Base-by-base conservation (phyloP, 2,888 invertebrate species). In the Mythimna lalbum region DNA sequence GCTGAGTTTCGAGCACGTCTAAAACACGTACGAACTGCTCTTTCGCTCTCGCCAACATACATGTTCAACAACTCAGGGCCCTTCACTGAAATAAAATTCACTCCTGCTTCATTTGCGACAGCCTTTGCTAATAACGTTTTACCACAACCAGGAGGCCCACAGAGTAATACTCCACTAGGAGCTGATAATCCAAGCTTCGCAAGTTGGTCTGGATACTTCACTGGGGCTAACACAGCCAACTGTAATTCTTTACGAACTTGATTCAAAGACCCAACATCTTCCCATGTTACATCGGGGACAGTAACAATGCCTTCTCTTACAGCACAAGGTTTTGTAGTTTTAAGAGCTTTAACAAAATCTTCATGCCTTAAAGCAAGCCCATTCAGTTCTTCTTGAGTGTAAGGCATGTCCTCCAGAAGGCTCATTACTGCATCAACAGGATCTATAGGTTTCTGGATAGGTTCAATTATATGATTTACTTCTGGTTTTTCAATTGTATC, bases 21-120 rank as follows among this genome's bases (percentile, higher is more conserved):
- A 91, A 99, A 99, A 88, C 99, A 99, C 33, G 98, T 98, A n/a
- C 99, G 96, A 1, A 99, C 99, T 0, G 99, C 99, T 84, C 98
- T 97, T 93, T 99, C 99, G 93, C 99, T 99, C 95, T 99, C 99
- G 73, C 99, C 99, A 23, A 99, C 99, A 93, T 99, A 99, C 99
- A 99, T 99, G 90, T 99, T 99, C 70, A 99, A 96, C 66, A 99
- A 94, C 93, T 99, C 99, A 0, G 99, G 99, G 21, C 99, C 99
- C 95, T 99, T 99, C 1, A 99, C 99, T 10, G 99, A 99, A 86
- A 99, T 99, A 87, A 99, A 99, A 94, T 99, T 99, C 53, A 99
- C 98, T 47, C 99, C 99, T 52, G 99, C 99, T 94, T 99, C 99
- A 94, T 99, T 99, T 0, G 99, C 99, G 52, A 99, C 98, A 33